These are phyloP conservation scores for Leptodactylus fallax DNA, from an alignment of 2,797 vertebrate species.

Conservation along the genomic window DNA sequence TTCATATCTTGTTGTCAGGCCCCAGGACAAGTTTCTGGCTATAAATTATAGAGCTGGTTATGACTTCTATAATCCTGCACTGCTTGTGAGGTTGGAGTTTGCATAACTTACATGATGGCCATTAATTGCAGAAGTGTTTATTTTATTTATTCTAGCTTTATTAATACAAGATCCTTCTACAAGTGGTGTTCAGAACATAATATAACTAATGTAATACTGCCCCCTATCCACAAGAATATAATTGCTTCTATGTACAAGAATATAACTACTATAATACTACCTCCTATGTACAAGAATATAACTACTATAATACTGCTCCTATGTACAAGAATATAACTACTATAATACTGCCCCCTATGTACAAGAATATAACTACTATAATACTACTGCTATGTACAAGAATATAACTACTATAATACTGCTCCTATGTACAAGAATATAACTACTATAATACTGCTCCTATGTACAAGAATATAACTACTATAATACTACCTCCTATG, in stretches of 20 bases:
- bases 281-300: not conserved
- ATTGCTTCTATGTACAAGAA: too few species aligned
- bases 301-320: not conserved
- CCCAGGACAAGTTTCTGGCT: not conserved
- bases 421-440: not conserved
- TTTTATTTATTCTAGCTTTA: too few species aligned
- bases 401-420: slow-evolving; percentile 30
- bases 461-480: not conserved
- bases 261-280: not conserved
- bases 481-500: not conserved
- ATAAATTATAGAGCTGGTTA: slow-evolving; percentile 19
- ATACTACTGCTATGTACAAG: slow-evolving; percentile 8
- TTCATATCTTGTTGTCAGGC: slow-evolving; percentile 7
- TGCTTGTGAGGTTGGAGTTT: too few species aligned
- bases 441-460: slow-evolving; percentile 15
- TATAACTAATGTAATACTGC: too few species aligned
- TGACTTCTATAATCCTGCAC: not conserved
- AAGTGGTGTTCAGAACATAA: too few species aligned
- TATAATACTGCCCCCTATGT: slow-evolving; percentile 15
- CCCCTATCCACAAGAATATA: not conserved
- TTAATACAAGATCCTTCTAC: too few species aligned
- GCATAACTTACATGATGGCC: too few species aligned
- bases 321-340: slow-evolving; percentile 5
- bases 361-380: slow-evolving; percentile 15
- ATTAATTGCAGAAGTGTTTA: too few species aligned